phyloP scores from a whole-genome alignment of 1,140 invertebrate genomes.

The Drosophila sturtevanti region DNA sequence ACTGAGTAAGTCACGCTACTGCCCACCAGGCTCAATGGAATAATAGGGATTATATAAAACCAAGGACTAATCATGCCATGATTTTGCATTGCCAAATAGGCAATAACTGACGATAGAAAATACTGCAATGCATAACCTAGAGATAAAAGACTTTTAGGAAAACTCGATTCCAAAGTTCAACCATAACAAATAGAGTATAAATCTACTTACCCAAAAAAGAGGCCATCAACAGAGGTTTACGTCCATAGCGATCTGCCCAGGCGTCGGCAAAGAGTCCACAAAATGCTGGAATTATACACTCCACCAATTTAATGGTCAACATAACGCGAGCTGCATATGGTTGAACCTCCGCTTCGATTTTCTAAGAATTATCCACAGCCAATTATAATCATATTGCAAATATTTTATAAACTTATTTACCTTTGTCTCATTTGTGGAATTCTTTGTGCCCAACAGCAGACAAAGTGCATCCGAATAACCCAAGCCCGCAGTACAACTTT shows the following conservation, averaged over 20 bases:
- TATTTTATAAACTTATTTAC: neutral
- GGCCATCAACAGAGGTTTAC: constrained; percentile 86
- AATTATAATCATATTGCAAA: neutral
- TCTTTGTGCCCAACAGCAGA: constrained; percentile 83
- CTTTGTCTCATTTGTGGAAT: constrained; percentile 83
- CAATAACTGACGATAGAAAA: constrained; percentile 79
- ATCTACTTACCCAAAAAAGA: constrained; percentile 76
- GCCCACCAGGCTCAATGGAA: constrained; percentile 85
- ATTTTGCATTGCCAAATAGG: constrained; percentile 32
- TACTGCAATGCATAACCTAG: constrained; percentile 72
- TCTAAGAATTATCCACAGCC: constrained; percentile 24
- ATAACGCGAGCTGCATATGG: constrained; percentile 84
- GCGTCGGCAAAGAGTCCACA: constrained; percentile 87
- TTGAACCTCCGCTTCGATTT: constrained; percentile 86
- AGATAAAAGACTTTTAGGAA: neutral
- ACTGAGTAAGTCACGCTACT: constrained; percentile 85
- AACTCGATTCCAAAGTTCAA: too few relatives aligned
- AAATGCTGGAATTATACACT: constrained; percentile 84
- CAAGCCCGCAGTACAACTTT: constrained; percentile 83
- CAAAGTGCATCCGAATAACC: constrained; percentile 83
- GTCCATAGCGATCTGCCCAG: constrained; percentile 88
- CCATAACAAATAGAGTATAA: rapidly evolving
- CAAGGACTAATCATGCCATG: constrained; percentile 83
- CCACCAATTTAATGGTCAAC: constrained; percentile 84
- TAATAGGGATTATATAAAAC: constrained; percentile 85